A percentile compares a stretch with the other conserved stretches of the same genome.
Evolutionary conservation across 2,888 invertebrate species (phyloP).

Genomic region (Escarpia spicata): DNA sequence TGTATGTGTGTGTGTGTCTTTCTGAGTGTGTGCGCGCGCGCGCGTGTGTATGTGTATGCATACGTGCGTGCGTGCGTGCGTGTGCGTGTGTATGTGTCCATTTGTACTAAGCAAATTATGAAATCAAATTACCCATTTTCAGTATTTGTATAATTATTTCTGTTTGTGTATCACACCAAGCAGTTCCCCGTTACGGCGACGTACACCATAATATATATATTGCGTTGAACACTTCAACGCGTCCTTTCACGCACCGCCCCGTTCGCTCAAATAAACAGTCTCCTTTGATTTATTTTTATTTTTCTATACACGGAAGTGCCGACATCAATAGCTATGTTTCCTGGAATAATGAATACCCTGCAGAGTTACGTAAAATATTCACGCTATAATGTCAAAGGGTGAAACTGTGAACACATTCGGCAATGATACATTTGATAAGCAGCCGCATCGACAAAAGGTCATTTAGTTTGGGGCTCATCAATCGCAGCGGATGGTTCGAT

Average conservation of each 20-base stretch:
- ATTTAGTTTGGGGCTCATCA: conserved; percentile 4
- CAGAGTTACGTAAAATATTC: conserved; percentile 10
- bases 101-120: too few species aligned
- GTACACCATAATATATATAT: not conserved
- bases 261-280: not conserved
- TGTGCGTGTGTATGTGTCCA: too few species aligned
- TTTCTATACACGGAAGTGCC: not conserved
- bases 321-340: conserved; percentile 7
- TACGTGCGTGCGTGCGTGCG: too few species aligned
- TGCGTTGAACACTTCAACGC: not conserved
- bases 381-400: not conserved
- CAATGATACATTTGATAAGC: not conserved
- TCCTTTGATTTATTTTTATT: not conserved
- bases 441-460: not conserved
- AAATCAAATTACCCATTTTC: too few species aligned
- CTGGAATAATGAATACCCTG: conserved; percentile 16
- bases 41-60: not conserved
- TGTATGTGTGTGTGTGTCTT: not conserved
- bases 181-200: too few species aligned
- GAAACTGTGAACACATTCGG: not conserved
- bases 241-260: not conserved
- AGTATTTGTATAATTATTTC: too few species aligned
- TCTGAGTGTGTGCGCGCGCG: not conserved
- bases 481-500: not conserved
- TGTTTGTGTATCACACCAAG: too few species aligned